These are phyloP conservation scores for Lutjanus campechanus DNA, from an alignment of 2,797 vertebrate genomes.

Conservation along the genomic window DNA sequence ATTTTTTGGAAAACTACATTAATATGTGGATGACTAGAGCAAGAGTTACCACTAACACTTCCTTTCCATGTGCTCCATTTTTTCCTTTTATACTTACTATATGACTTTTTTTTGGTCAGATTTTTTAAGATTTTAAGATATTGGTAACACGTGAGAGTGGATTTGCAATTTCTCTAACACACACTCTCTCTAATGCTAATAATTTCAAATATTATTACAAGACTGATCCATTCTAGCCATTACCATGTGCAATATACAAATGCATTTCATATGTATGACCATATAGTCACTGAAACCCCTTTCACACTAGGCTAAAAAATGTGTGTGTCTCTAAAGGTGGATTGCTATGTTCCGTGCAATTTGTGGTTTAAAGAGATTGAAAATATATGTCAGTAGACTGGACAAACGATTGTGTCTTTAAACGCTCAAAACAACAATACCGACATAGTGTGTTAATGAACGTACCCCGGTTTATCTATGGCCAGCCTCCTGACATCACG, in stretches of 20 bases:
- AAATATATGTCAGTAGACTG: no score
- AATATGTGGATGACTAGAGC: neutral
- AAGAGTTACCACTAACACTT: neutral
- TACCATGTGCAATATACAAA: neutral
- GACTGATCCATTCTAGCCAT: neutral
- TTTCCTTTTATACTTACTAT: no score
- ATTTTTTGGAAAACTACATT: neutral
- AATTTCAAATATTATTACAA: neutral
- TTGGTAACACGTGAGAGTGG: no score
- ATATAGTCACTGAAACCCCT: neutral
- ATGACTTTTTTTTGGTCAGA: no score
- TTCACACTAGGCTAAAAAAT: no score
- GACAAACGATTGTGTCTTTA: neutral
- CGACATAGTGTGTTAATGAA: slow-evolving; percentile 7
- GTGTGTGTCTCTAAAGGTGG: neutral
- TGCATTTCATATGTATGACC: neutral
- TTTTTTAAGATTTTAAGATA: no score
- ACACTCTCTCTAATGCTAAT: neutral
- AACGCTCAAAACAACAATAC: neutral
- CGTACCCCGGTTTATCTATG: accelerated
- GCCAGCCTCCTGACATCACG: neutral
- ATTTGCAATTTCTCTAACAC: neutral
- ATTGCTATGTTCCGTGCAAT: neutral
- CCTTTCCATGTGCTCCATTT: no score
- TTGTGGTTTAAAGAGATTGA: neutral